phyloP scores from a whole-genome alignment of 1,140 invertebrate genomes.

The Maconellicoccus hirsutus region DNA sequence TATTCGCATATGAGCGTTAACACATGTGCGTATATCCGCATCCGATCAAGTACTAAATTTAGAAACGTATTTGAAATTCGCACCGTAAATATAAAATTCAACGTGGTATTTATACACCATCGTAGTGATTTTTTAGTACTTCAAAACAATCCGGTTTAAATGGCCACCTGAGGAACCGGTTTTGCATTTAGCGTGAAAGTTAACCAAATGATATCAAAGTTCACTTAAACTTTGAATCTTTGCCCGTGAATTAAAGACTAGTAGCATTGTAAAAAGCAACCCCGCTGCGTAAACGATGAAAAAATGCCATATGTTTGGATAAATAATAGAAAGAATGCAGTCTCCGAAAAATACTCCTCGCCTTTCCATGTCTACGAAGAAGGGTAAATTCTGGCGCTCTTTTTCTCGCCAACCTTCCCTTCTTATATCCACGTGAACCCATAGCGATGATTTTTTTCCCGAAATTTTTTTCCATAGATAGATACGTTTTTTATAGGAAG shows the following conservation, averaged over 20 bases:
- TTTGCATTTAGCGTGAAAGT: not conserved
- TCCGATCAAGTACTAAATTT: not conserved
- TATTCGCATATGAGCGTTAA: conserved; percentile 8
- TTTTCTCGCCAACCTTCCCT: too few species aligned
- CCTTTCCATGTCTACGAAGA: not conserved
- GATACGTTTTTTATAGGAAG: not conserved
- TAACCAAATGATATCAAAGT: not conserved
- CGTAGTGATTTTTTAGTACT: too few species aligned
- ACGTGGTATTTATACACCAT: too few species aligned
- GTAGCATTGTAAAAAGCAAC: not conserved
- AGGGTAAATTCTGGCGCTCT: not conserved
- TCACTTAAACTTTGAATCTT: not conserved
- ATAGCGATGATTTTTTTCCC: too few species aligned
- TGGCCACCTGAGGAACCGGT: not conserved
- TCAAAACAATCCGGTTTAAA: too few species aligned
- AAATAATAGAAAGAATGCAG: not conserved
- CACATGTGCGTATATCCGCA: conserved; percentile 2
- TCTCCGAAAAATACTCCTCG: not conserved
- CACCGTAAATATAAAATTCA: not conserved
- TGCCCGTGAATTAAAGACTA: not conserved
- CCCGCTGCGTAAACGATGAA: not conserved
- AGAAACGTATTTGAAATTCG: not conserved
- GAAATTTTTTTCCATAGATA: not conserved
- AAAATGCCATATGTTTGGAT: not conserved
- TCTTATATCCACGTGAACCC: too few species aligned